Percentiles rank a stretch among this genome's conserved stretches.
Evolutionary conservation across 2,113 vertebrate species (phyloP).

Genomic region (Myanophis thanlyinensis): DNA sequence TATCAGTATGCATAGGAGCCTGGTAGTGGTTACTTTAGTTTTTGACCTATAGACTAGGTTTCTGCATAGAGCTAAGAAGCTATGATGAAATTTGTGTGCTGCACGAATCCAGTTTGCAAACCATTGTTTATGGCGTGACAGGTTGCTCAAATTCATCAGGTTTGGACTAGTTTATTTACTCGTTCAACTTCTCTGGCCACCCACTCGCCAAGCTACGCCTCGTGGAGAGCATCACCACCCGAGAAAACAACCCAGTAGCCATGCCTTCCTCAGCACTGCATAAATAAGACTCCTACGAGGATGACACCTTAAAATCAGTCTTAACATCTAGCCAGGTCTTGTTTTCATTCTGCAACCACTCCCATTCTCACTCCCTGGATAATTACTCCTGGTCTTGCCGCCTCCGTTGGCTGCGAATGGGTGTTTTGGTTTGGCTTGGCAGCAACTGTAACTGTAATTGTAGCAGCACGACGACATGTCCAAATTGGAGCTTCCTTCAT

Average conservation of each 20-base stretch:
- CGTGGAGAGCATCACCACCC: neutral
- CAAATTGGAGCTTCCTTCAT: neutral
- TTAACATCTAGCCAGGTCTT: neutral
- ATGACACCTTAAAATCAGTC: neutral
- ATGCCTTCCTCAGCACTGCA: neutral
- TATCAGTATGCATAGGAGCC: neutral
- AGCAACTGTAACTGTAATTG: neutral
- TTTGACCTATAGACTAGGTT: neutral
- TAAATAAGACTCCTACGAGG: neutral
- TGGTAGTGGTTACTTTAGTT: neutral
- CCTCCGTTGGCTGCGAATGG: neutral
- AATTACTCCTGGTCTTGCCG: neutral
- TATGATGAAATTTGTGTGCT: neutral
- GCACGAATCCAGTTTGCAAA: neutral
- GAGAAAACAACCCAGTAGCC: neutral
- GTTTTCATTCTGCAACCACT: neutral
- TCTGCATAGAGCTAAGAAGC: neutral
- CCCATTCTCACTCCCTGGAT: neutral
- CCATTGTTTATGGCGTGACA: neutral
- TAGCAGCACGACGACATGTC: neutral
- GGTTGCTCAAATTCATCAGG: neutral
- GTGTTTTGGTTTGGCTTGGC: neutral
- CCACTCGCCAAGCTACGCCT: neutral
- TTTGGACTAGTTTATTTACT: neutral
- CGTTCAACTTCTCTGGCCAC: neutral